Evolutionary conservation across 2,797 vertebrate genomes (phyloP).

Genomic region (Oreonectes daqikongensis): DNA sequence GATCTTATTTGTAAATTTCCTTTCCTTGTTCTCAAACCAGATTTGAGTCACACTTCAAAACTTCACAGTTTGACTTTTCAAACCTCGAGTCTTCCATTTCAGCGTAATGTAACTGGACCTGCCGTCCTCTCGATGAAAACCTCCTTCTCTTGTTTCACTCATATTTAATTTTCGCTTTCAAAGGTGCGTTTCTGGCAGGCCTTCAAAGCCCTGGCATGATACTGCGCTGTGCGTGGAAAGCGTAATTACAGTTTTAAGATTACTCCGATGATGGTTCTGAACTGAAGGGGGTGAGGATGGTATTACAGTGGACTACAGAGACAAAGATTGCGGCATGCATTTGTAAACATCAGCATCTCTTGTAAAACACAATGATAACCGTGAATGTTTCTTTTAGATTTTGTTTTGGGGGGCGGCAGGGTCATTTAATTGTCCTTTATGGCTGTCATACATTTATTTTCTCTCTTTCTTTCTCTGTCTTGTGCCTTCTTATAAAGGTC

Average conservation of each 20-base stretch:
- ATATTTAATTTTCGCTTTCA: slow-evolving; percentile 54
- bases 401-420: neutral
- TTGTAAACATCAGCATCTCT: slow-evolving; percentile 22
- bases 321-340: neutral
- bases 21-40: neutral
- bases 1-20: neutral
- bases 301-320: slow-evolving; percentile 6
- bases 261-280: slow-evolving; percentile 48
- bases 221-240: slow-evolving; percentile 43
- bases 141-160: slow-evolving; percentile 36
- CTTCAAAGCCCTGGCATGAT: slow-evolving; percentile 54
- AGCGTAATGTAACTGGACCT: slow-evolving; percentile 12
- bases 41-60: slow-evolving; percentile 3
- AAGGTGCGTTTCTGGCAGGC: slow-evolving; percentile 55
- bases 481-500: slow-evolving; percentile 29
- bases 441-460: slow-evolving; percentile 18
- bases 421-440: neutral
- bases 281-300: neutral
- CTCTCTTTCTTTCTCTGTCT: slow-evolving; percentile 1
- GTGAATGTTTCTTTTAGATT: neutral
- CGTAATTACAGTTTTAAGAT: slow-evolving; percentile 51
- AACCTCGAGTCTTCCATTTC: neutral
- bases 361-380: slow-evolving; percentile 22
- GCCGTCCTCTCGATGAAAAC: slow-evolving; percentile 27
- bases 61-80: slow-evolving; percentile 15